Evolutionary conservation across 2,797 vertebrate species (phyloP), one percentile per base, ranked within the genome.

Genomic region (Myripristis jacobus): DNA sequence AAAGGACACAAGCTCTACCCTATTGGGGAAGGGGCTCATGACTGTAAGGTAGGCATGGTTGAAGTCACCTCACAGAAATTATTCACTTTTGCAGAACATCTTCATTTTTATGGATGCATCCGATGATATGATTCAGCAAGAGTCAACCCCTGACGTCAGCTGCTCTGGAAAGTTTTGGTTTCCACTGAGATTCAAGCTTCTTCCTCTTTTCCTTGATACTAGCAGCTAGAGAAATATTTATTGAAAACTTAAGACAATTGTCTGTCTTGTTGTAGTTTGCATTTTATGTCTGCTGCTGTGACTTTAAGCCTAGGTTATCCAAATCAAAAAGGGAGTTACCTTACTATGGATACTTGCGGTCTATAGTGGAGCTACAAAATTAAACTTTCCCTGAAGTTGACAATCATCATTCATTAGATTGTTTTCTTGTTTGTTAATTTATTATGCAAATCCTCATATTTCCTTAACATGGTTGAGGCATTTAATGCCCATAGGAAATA

Each of bases 31-130:
- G 93, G 94, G 13, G 88, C 91, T 38, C 88, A 90, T 44, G 94
- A 95, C 83, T 95, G 94, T 87, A 94, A 95, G 94, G 94, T 95
- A 93, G 72, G 93, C 15, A 41, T 11, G 25, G 21, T 55, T 53
- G 50, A 22, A 21, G 27, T 71, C 56, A 60, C 31, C 11, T n/a
- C 29, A 21, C 31, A 34, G 18, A 34, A 47, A 29, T 25, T 18
- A 29, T 73, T 60, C 2, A 78, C 48, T 68, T 0, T 29, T 15
- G 47, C 11, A 29, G 27, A 34, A 61, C 10, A n/a, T 56, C 62
- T 73, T 47, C 4, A 38, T 31, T 65, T 50, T 55, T 52, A 73
- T 43, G 54, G n/a, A 38, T 27, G 22, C 31, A 48, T 53, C 55
- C 55, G 36, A 52, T 31, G 18, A 69, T 41, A 19, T 48, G 9